Percentiles rank a stretch among this genome's conserved stretches.
These are phyloP conservation scores for Drosophila parthenogenetica DNA, from an alignment of 2,888 invertebrate genomes.

Conservation along the genomic window DNA sequence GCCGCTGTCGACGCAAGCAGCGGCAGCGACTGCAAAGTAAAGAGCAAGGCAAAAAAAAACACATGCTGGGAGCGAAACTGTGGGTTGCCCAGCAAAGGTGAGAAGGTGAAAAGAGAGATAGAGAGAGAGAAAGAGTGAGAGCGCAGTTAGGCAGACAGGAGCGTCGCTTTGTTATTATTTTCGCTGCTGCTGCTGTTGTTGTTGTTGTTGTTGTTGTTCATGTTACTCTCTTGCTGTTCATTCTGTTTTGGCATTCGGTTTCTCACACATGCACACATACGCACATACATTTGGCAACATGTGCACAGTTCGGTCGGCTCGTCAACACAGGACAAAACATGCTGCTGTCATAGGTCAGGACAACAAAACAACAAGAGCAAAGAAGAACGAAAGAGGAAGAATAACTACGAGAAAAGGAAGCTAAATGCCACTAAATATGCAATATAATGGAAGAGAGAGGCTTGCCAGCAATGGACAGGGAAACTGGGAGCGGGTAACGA, in stretches of 20 bases:
- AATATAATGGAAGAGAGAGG: constrained; percentile 56
- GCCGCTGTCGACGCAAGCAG: constrained; percentile 52
- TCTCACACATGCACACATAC: constrained; percentile 20
- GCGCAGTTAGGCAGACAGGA: constrained; percentile 29
- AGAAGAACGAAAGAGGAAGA: background rate
- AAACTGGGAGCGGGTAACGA: background rate
- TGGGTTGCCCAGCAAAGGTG: constrained; percentile 50
- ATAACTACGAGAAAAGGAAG: constrained; percentile 34
- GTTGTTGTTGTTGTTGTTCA: constrained; percentile 24
- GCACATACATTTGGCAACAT: constrained; percentile 66
- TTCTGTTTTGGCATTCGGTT: constrained; percentile 67
- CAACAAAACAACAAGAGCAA: constrained; percentile 29
- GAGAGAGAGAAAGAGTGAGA: background rate
- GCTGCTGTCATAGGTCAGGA: constrained; percentile 71
- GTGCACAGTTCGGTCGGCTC: constrained; percentile 49
- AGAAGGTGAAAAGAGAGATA: constrained; percentile 39
- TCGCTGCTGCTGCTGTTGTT: constrained; percentile 24
- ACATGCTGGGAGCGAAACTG: constrained; percentile 62
- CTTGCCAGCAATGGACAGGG: constrained; percentile 5
- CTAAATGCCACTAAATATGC: constrained; percentile 74
- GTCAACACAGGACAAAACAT: constrained; percentile 30
- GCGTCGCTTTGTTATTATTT: constrained; percentile 27
- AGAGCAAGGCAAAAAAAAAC: constrained; percentile 49
- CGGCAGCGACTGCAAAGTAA: constrained; percentile 36
- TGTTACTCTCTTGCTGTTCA: constrained; percentile 37